Evolutionary conservation across 1,140 invertebrate genomes (phyloP).

Genomic region (Laupala kohalensis): DNA sequence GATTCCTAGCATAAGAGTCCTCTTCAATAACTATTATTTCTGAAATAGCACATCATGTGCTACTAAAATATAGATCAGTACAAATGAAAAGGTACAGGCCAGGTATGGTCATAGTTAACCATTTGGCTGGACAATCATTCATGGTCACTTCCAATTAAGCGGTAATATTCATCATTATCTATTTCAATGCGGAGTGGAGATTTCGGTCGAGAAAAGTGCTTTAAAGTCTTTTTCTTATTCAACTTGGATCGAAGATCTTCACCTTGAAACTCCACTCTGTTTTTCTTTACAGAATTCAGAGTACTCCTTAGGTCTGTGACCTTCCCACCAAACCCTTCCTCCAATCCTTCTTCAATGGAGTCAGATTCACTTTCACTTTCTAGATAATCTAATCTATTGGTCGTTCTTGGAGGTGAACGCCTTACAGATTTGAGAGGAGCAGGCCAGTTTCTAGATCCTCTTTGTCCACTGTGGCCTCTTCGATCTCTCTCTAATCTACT

Average conservation of each 20-base stretch:
- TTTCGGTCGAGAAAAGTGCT: slow-evolving; percentile 6
- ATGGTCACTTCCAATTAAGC: slow-evolving; percentile 16
- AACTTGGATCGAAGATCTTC: slow-evolving; percentile 17
- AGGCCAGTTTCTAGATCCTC: not conserved
- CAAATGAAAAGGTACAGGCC: not conserved
- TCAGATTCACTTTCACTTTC: slow-evolving; percentile 9
- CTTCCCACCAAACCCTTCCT: not conserved
- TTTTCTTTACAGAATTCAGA: not conserved
- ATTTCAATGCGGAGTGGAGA: slow-evolving; percentile 17
- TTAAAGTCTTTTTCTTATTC: slow-evolving; percentile 14
- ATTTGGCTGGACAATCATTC: not conserved
- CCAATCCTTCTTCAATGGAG: not conserved
- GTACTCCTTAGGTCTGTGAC: not conserved
- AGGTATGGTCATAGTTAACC: not conserved
- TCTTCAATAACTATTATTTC: too few relatives aligned
- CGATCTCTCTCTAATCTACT: slow-evolving; percentile 7
- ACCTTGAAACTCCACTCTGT: not conserved
- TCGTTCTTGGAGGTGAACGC: not conserved
- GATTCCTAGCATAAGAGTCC: too few relatives aligned
- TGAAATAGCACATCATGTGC: not conserved
- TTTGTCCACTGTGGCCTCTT: not conserved
- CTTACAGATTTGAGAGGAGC: not conserved
- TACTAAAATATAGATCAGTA: not conserved
- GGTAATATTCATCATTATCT: slow-evolving; percentile 19
- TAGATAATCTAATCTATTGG: not conserved